Evolutionary conservation across 2,888 invertebrate species (phyloP), one percentile per base, ranked within the genome.

Genomic region (Sthenelais limicola): DNA sequence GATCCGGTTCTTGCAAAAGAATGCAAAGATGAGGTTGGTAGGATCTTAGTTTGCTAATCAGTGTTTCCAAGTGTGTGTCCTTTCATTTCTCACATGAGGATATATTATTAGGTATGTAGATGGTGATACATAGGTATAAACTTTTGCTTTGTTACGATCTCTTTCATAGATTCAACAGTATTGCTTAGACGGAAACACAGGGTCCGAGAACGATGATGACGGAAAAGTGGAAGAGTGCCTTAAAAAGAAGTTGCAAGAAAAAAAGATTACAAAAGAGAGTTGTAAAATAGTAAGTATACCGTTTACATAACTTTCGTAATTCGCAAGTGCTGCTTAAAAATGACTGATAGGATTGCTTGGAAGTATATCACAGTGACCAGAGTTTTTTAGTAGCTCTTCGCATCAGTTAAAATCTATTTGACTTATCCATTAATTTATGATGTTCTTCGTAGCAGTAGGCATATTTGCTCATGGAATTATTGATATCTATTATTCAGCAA

Each of bases 171-270:
- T 85, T 33, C 69, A 72, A 7, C 26, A 43, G 15, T 78, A 74
- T 71, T 85, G 85, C 74, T 24, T 56, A 15, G 73, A 80, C 18
- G 79, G 80, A 51, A 58, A 80, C 30, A 87, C 84, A 38, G 88
- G 89, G 62, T 89, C 89, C 82, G 91, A 90, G 5, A 90, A 91
- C 62, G 91, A 91, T 1, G 89, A 89, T 72, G 88, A 88, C 71
- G 88, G 91, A 15, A 88, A 91, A 87, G 92, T 94, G 0, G 94
- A 96, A 87, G 97, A 98, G 88, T 98, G 98, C 88, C 89, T 98
- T 47, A 98, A 97, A 88, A 79, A 82, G 3, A 77, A 79, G 43
- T 82, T 86, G 70, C 92, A 92, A 47, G 69, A 78, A 21, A 77
- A 80, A 56, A 73, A 78, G 62, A 77, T 84, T 18, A 72, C 54